These are phyloP conservation scores for Leuciscus waleckii DNA, from an alignment of 2,797 vertebrate genomes.

Conservation along the genomic window DNA sequence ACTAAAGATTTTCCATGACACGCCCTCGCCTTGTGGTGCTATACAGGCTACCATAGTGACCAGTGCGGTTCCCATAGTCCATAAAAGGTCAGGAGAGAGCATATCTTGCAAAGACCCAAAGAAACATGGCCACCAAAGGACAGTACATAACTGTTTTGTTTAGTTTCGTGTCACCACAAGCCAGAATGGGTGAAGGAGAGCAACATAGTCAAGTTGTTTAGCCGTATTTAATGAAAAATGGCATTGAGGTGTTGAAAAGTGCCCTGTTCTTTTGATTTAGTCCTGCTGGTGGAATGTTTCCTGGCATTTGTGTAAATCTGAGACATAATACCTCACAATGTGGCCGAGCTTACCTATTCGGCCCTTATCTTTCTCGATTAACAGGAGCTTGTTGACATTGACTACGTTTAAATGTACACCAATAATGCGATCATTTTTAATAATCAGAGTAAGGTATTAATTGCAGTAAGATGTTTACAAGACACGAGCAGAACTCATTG, in stretches of 20 bases:
- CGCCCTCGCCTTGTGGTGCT: slow-evolving; percentile 13
- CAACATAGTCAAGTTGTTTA: slow-evolving; percentile 31
- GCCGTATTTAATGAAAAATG: slow-evolving; percentile 30
- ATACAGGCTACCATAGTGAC: slow-evolving; percentile 23
- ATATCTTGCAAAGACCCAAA: slow-evolving; percentile 64
- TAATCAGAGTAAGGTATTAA: too few relatives aligned
- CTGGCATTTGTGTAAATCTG: slow-evolving; percentile 40
- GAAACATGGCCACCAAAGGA: slow-evolving; percentile 56
- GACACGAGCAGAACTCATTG: neutral
- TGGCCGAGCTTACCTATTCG: neutral
- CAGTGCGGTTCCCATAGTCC: slow-evolving; percentile 27
- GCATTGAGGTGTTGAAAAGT: slow-evolving; percentile 33
- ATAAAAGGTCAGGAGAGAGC: slow-evolving; percentile 47
- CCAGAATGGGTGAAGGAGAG: neutral
- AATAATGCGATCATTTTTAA: too few relatives aligned
- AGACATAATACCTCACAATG: slow-evolving; percentile 33
- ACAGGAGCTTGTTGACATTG: neutral
- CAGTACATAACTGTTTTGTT: slow-evolving; percentile 16
- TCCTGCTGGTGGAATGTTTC: slow-evolving; percentile 42
- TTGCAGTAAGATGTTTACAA: too few relatives aligned
- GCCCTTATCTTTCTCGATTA: slow-evolving; percentile 8
- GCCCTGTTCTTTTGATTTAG: slow-evolving; percentile 28
- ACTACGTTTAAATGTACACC: too few relatives aligned
- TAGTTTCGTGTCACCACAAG: neutral
- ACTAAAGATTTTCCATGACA: slow-evolving; percentile 7